Percentiles rank a stretch among this genome's conserved stretches.
Evolutionary conservation across 2,113 vertebrate genomes (phyloP).

Genomic region (Heterotilapia buettikoferi): DNA sequence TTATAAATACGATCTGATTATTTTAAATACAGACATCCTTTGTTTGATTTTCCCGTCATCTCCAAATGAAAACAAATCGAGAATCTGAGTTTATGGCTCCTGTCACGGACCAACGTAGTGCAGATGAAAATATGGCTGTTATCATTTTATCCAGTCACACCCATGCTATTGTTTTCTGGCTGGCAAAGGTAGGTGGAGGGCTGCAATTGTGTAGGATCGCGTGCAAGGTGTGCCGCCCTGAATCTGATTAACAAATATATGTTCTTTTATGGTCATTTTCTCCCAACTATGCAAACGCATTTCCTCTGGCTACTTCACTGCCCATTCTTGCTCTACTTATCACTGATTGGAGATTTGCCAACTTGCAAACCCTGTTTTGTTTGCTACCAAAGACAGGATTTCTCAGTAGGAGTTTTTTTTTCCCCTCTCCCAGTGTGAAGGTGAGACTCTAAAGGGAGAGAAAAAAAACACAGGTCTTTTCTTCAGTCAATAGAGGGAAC

Average conservation of each 20-base stretch:
- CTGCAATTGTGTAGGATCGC: slow-evolving; percentile 38
- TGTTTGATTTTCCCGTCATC: slow-evolving; percentile 19
- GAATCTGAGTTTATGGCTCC: background rate
- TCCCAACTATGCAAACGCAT: slow-evolving; percentile 72
- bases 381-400: slow-evolving; percentile 39
- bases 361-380: slow-evolving; percentile 54
- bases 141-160: slow-evolving; percentile 49
- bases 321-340: slow-evolving; percentile 39
- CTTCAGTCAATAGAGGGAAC: slow-evolving; percentile 63
- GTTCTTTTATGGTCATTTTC: slow-evolving; percentile 72
- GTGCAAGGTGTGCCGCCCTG: slow-evolving; percentile 56
- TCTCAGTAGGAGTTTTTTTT: slow-evolving; percentile 11
- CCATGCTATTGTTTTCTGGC: slow-evolving; percentile 46
- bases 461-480: slow-evolving; percentile 30
- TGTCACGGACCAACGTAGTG: background rate
- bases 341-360: slow-evolving; percentile 53
- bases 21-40: slow-evolving; percentile 10
- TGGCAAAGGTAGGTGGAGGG: background rate
- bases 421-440: background rate
- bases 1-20: background rate
- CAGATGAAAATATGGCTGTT: slow-evolving; percentile 29
- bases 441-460: background rate
- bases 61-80: slow-evolving; percentile 18
- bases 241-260: slow-evolving; percentile 78
- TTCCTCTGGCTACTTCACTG: slow-evolving; percentile 47